Evolutionary conservation across 2,797 vertebrate species (phyloP), one percentile per base, ranked within the genome.

Genomic region (Cephalopachus bancanus): DNA sequence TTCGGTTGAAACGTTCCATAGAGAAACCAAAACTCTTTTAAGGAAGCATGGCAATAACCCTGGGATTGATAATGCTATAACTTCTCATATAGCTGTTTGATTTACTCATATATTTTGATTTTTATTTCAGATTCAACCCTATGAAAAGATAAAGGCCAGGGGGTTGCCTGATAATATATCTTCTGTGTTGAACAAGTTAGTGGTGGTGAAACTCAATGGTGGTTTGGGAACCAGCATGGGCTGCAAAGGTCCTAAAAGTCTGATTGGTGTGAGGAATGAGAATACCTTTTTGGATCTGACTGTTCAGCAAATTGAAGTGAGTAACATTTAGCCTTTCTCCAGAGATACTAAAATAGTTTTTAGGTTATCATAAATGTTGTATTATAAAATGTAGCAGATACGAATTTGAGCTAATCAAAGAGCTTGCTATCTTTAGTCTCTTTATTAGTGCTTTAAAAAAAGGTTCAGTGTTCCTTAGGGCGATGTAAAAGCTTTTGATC

Each of bases 231-330:
- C 99, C 92, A 99, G 99, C 98, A 99, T 99, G 99, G 99, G 99
- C 10, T 99, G 99, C 76, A 99, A 99, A 96, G 99, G 99, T 72
- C 99, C 99, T 2, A 99, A 99, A 98, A 99, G 99, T 96, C 99
- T 99, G 64, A 99, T 99, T 37, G 99, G 99, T 2, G 99, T 99
- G 93, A 99, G 99, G 92, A 99, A 99, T 0, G 99, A 99, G 98
- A 99, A 99, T 98, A 99, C 99, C 91, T 99, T 99, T 98, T 98
- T 99, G 98, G 99, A 99, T 98, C 99, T 99, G 93, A 99, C 99
- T 0, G 99, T 99, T 97, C 99, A 99, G 98, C 99, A 99, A 98
- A 99, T 99, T 15, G 99, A 99, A 99, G 99, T 99, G 98, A 88
- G 91, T 96, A 95, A 88, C 57, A 20, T 84, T 89, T 30, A 74